A percentile compares a stretch with the other conserved stretches of the same genome.
These are phyloP conservation scores for Lypha dubia DNA, from an alignment of 2,888 invertebrate genomes.

Conservation along the genomic window DNA sequence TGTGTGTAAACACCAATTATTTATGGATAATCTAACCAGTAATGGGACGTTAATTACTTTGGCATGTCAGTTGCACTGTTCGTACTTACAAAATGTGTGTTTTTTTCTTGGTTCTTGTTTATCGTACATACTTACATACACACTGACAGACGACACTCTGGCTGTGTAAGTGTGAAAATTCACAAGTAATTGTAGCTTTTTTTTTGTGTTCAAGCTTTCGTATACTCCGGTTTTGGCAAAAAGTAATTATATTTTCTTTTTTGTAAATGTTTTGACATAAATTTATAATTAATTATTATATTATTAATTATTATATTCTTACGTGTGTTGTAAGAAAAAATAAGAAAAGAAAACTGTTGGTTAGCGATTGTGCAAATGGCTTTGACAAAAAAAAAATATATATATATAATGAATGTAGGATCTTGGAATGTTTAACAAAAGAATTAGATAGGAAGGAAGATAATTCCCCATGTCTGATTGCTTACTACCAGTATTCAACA, in stretches of 20 bases:
- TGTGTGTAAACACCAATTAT: slow-evolving; percentile 79
- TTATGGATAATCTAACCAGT: slow-evolving; percentile 83
- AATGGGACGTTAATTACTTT: slow-evolving; percentile 83
- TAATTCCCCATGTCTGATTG: no score
- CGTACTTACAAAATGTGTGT: slow-evolving; percentile 12
- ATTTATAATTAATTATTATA: slow-evolving; percentile 72
- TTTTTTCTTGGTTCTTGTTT: slow-evolving; percentile 22
- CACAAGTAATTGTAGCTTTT: slow-evolving; percentile 62
- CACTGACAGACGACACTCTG: slow-evolving; percentile 11
- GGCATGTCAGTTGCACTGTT: slow-evolving; percentile 77
- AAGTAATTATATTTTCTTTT: slow-evolving; percentile 64
- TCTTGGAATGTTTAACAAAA: neutral
- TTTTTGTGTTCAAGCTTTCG: slow-evolving; percentile 48
- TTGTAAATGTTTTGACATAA: slow-evolving; percentile 65
- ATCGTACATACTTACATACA: slow-evolving; percentile 1
- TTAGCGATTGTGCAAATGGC: neutral
- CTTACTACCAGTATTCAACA: no score
- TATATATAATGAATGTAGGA: slow-evolving; percentile 22
- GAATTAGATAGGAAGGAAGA: no score
- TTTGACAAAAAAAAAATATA: slow-evolving; percentile 28
- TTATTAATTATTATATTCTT: neutral
- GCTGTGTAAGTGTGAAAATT: slow-evolving; percentile 63
- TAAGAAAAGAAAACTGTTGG: neutral
- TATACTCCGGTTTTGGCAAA: slow-evolving; percentile 32
- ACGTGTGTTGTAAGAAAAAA: neutral